phyloP scores from a whole-genome alignment of 2,113 vertebrate species.

The Perca flavescens region DNA sequence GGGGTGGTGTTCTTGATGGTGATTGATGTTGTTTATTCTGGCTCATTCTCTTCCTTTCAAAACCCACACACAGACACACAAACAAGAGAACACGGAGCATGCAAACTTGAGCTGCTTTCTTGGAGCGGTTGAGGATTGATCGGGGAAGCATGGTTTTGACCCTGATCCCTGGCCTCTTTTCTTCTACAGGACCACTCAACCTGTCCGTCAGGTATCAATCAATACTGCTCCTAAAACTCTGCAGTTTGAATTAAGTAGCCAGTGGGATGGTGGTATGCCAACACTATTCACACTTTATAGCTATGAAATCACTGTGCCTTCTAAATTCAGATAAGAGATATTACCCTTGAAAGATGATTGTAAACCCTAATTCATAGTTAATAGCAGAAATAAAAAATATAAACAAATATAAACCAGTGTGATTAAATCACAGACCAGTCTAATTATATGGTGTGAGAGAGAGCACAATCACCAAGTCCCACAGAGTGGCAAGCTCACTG shows the following conservation, averaged over 20 bases:
- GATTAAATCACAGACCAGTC: slow-evolving; percentile 12
- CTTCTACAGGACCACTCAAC: slow-evolving; percentile 27
- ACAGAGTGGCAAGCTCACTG: slow-evolving; percentile 17
- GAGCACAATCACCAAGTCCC: not conserved
- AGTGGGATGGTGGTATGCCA: not conserved
- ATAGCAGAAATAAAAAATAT: slow-evolving; percentile 1
- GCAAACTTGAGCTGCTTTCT: slow-evolving; percentile 26
- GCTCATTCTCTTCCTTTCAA: not conserved
- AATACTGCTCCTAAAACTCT: slow-evolving; percentile 11
- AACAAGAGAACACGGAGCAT: not conserved
- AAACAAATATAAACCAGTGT: not conserved
- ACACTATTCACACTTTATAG: not conserved
- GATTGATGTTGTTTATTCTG: slow-evolving; percentile 38
- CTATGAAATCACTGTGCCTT: not conserved
- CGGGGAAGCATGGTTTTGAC: slow-evolving; percentile 32
- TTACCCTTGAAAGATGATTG: not conserved
- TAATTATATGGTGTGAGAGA: slow-evolving; percentile 7
- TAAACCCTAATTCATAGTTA: slow-evolving; percentile 1
- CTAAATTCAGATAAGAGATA: not conserved
- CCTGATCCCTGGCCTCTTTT: slow-evolving; percentile 21
- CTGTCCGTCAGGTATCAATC: slow-evolving; percentile 53
- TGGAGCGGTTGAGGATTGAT: slow-evolving; percentile 45
- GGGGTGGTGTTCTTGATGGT: slow-evolving; percentile 17
- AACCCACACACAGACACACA: not conserved
- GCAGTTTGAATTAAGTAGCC: not conserved